Conservation (phyloP, 2,888 invertebrate species). For the Erebia aethiops region DNA sequence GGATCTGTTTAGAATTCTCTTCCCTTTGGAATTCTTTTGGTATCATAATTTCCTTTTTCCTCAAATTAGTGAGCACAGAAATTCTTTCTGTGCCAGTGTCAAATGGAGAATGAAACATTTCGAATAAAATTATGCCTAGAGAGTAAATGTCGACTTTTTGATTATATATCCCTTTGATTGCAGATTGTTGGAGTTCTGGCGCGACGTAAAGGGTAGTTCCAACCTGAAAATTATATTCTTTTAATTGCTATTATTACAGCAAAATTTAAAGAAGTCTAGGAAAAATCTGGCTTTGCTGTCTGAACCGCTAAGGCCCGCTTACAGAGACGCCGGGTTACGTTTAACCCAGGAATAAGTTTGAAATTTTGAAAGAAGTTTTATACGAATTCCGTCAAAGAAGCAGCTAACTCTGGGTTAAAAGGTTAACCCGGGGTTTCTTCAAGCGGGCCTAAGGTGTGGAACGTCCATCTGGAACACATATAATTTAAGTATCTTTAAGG, state of each 20-base stretch:
- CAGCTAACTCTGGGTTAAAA: no score
- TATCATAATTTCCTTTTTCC: constrained; percentile 86
- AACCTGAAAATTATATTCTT: constrained; percentile 76
- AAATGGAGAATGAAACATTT: constrained; percentile 95
- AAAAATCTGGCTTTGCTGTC: neutral
- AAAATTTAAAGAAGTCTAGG: neutral
- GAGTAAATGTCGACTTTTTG: constrained; percentile 95
- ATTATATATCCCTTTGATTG: constrained; percentile 89
- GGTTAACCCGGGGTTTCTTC: no score
- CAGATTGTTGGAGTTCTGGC: constrained; percentile 91
- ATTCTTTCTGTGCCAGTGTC: constrained; percentile 95
- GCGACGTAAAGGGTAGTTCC: constrained; percentile 98
- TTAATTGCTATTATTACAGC: neutral
- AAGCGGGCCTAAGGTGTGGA: no score
- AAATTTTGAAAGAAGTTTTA: no score
- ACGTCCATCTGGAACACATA: no score
- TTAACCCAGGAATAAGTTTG: no score
- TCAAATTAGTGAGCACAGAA: constrained; percentile 87
- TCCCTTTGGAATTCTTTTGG: constrained; percentile 86
- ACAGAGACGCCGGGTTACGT: no score
- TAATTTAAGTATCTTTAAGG: no score
- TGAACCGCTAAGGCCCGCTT: no score
- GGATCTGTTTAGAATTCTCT: constrained; percentile 82
- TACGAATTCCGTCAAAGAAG: no score
- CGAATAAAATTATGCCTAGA: constrained; percentile 95